phyloP scores from a whole-genome alignment of 2,888 invertebrate species.

The Stenchaetothrips biformis region DNA sequence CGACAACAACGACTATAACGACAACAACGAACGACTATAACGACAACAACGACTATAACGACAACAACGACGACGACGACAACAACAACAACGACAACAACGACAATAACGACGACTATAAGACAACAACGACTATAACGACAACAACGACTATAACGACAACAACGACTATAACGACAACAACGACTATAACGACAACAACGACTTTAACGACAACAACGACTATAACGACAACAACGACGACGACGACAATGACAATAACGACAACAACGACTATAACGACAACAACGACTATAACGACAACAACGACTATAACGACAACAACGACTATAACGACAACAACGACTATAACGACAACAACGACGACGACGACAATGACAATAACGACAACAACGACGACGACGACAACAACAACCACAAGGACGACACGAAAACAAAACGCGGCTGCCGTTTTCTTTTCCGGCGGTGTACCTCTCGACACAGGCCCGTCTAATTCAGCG shows the following conservation, averaged over 20 bases:
- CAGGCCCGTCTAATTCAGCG: too few species aligned
- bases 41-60: too few species aligned
- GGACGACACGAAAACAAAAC: too few species aligned
- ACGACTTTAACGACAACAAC: slow-evolving; percentile 8
- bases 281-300: slow-evolving; percentile 13
- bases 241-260: slow-evolving; percentile 17
- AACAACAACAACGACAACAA: too few species aligned
- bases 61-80: too few species aligned
- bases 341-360: slow-evolving; percentile 13
- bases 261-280: slow-evolving; percentile 13
- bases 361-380: slow-evolving; percentile 17
- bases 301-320: slow-evolving; percentile 12
- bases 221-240: slow-evolving; percentile 13
- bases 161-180: slow-evolving; percentile 13
- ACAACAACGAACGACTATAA: too few species aligned
- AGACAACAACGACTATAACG: too few species aligned
- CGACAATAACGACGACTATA: too few species aligned
- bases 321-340: slow-evolving; percentile 13
- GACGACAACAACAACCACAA: too few species aligned
- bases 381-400: slow-evolving; percentile 17
- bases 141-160: too few species aligned
- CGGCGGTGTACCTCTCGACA: too few species aligned
- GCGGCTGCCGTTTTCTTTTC: too few species aligned
- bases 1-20: slow-evolving; percentile 13
- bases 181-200: slow-evolving; percentile 13